These are phyloP conservation scores for Drosophila eohydei DNA, from an alignment of 2,888 invertebrate species.

Conservation along the genomic window DNA sequence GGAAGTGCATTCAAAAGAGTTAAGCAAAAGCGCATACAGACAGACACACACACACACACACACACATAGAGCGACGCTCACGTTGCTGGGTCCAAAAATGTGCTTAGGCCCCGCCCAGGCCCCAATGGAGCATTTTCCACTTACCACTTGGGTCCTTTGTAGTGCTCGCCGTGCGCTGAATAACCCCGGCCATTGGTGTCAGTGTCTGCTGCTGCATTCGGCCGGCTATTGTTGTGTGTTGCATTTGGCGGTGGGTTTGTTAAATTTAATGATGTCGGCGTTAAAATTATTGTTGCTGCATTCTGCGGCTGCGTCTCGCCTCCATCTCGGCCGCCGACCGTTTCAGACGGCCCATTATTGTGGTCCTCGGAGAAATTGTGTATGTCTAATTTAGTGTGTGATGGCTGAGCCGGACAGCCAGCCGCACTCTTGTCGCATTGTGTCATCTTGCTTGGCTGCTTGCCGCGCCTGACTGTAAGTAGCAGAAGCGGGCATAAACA, in stretches of 20 bases:
- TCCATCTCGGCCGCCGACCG: slow-evolving; percentile 9
- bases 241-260: slow-evolving; percentile 70
- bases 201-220: slow-evolving; percentile 36
- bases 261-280: slow-evolving; percentile 83
- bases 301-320: slow-evolving; percentile 62
- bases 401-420: slow-evolving; percentile 40
- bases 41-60: not conserved
- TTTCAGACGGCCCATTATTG: slow-evolving; percentile 51
- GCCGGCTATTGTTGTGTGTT: slow-evolving; percentile 25
- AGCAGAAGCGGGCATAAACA: slow-evolving; percentile 47
- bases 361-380: slow-evolving; percentile 74
- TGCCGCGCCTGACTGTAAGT: slow-evolving; percentile 63
- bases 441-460: slow-evolving; percentile 66
- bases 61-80: not conserved
- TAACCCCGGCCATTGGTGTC: slow-evolving; percentile 47
- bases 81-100: slow-evolving; percentile 16
- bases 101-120: slow-evolving; percentile 18
- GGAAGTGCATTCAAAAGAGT: slow-evolving; percentile 79
- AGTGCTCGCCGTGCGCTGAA: slow-evolving; percentile 63
- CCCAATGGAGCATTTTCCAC: slow-evolving; percentile 66
- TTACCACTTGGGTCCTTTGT: slow-evolving; percentile 84
- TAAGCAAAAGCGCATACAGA: slow-evolving; percentile 68
- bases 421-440: slow-evolving; percentile 42
- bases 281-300: slow-evolving; percentile 82
- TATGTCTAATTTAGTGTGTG: slow-evolving; percentile 82